Conservation (phyloP, 2,113 vertebrate genomes). For the Python bivittatus region DNA sequence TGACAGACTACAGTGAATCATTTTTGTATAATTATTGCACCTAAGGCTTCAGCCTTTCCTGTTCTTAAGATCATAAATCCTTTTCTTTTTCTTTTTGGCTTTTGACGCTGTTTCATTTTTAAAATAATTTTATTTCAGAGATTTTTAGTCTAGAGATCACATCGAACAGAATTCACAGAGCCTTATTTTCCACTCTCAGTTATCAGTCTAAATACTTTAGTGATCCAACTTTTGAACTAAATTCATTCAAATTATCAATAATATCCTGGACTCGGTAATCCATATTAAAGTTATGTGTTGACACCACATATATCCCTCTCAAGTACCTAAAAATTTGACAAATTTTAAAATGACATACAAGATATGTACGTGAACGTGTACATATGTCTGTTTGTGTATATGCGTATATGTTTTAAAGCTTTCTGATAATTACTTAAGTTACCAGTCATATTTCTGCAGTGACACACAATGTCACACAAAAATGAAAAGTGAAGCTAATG, state of each 20-base stretch:
- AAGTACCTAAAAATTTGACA: background rate
- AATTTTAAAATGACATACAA: background rate
- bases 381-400: background rate
- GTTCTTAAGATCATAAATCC: background rate
- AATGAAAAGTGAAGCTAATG: slow-evolving; percentile 31
- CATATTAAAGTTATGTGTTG: background rate
- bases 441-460: slow-evolving; percentile 54
- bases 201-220: background rate
- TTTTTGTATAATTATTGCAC: background rate
- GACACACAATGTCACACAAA: slow-evolving; percentile 36
- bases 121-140: background rate
- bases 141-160: background rate
- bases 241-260: background rate
- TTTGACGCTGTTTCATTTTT: background rate
- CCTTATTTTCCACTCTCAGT: background rate
- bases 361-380: background rate
- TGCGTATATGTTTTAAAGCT: slow-evolving; percentile 16
- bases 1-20: background rate
- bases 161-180: background rate
- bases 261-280: background rate
- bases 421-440: slow-evolving; percentile 58
- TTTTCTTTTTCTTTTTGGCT: background rate
- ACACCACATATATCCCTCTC: background rate
- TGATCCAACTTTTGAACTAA: background rate
- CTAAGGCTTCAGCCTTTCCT: background rate